Percentiles rank a stretch among this genome's conserved stretches.
Evolutionary conservation across 2,888 invertebrate genomes (phyloP).

Genomic region (Lepidocyrtinus sp.): DNA sequence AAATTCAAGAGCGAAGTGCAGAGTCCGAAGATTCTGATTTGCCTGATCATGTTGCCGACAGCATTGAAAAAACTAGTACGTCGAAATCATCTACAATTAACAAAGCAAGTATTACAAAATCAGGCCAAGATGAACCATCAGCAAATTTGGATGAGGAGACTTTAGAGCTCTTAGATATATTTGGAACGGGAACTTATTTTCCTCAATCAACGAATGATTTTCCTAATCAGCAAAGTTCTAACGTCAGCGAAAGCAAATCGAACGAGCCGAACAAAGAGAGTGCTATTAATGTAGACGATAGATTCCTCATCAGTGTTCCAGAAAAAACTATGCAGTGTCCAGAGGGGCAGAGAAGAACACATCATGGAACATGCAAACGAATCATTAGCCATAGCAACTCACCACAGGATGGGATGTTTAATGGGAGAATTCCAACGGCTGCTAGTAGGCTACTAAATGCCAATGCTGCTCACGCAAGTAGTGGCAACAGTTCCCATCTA

Average conservation of each 20-base stretch:
- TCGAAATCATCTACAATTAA: background rate
- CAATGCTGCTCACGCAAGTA: background rate
- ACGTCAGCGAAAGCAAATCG: no score
- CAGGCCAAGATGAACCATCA: conserved; percentile 5
- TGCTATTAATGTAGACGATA: conserved; percentile 6
- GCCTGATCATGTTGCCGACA: background rate
- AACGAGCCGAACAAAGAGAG: conserved; percentile 19
- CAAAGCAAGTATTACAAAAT: no score
- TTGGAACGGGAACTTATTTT: background rate
- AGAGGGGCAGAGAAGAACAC: conserved; percentile 43
- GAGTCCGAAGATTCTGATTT: no score
- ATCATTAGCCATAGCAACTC: conserved; percentile 33
- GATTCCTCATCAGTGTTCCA: conserved; percentile 47
- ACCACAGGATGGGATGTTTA: conserved; percentile 35
- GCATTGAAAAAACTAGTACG: background rate
- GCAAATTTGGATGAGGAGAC: conserved; percentile 23
- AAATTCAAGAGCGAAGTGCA: conserved; percentile 39
- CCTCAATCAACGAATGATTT: no score
- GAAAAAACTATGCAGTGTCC: no score
- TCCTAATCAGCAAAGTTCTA: no score
- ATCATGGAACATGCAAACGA: conserved; percentile 42
- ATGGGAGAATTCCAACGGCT: conserved; percentile 11
- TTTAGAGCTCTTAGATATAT: conserved; percentile 18
- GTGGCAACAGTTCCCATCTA: background rate
- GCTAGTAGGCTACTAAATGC: background rate